A percentile compares a stretch with the other conserved stretches of the same genome.
Evolutionary conservation across 2,888 invertebrate species (phyloP).

Genomic region (Cactoblastis cactorum): DNA sequence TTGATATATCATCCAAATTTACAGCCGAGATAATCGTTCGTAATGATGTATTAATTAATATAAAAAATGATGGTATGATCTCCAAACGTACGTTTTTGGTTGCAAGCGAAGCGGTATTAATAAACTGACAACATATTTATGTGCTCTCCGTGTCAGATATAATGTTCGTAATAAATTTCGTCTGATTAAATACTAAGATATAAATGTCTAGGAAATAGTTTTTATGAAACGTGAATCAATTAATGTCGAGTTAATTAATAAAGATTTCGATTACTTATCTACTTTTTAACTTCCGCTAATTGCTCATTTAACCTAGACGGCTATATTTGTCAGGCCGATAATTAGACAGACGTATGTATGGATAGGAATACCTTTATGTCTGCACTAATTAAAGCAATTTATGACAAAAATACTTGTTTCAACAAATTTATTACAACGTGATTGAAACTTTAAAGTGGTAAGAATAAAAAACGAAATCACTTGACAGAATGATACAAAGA

Average conservation of each 20-base stretch:
- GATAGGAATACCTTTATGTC: conserved; percentile 50
- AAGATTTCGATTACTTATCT: neutral
- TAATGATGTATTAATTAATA: conserved; percentile 36
- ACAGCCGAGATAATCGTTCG: neutral
- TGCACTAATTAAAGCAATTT: conserved; percentile 53
- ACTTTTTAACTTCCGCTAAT: conserved; percentile 31
- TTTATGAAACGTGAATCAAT: conserved; percentile 24
- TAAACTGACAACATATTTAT: conserved; percentile 68
- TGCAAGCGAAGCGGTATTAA: conserved; percentile 52
- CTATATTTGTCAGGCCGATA: conserved; percentile 49
- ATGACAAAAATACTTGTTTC: conserved; percentile 35
- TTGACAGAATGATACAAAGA: conserved; percentile 31
- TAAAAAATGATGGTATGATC: conserved; percentile 28
- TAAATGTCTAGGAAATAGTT: conserved; percentile 37
- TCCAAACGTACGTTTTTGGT: conserved; percentile 54
- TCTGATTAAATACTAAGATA: conserved; percentile 46
- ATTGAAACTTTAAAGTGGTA: conserved; percentile 26
- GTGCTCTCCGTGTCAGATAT: conserved; percentile 46
- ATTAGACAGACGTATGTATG: conserved; percentile 41
- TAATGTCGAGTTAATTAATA: conserved; percentile 10
- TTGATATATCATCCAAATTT: conserved; percentile 11
- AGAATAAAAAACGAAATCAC: conserved; percentile 37
- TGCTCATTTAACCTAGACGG: conserved; percentile 50
- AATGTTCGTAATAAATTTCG: conserved; percentile 56
- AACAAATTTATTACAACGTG: conserved; percentile 16